Evolutionary conservation across 2,113 vertebrate genomes (phyloP).

Genomic region (Elanoides forficatus): DNA sequence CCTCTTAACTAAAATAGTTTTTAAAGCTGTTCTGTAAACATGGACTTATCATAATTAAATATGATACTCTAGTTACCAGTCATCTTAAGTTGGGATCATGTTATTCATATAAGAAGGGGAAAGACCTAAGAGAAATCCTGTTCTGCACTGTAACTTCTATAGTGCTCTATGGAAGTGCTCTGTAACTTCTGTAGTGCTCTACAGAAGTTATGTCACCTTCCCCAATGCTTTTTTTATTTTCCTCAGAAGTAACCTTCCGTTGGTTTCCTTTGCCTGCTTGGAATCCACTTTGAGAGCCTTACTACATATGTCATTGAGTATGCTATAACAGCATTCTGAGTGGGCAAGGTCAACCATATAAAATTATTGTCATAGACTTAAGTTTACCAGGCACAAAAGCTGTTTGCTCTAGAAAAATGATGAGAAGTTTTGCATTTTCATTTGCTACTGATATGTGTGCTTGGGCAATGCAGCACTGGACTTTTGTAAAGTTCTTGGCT

Average conservation of each 20-base stretch:
- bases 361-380: not conserved
- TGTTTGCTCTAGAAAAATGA: not conserved
- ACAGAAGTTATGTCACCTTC: not conserved
- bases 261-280: not conserved
- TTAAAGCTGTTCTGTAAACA: not conserved
- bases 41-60: not conserved
- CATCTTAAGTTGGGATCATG: not conserved
- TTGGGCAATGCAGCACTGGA: not conserved
- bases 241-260: not conserved
- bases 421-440: not conserved
- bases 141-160: not conserved
- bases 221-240: not conserved
- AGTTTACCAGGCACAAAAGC: not conserved
- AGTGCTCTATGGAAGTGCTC: not conserved
- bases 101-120: not conserved
- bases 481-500: not conserved
- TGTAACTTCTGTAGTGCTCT: not conserved
- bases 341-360: not conserved
- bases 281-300: not conserved
- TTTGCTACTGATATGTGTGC: not conserved
- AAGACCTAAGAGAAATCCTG: not conserved
- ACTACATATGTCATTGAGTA: accelerated
- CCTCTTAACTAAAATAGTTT: not conserved
- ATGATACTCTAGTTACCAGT: not conserved
- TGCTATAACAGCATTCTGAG: not conserved